A percentile compares a stretch with the other conserved stretches of the same genome.
These are phyloP conservation scores for Rugalucina vietnamica DNA, from an alignment of 2,888 invertebrate genomes.

Conservation along the genomic window DNA sequence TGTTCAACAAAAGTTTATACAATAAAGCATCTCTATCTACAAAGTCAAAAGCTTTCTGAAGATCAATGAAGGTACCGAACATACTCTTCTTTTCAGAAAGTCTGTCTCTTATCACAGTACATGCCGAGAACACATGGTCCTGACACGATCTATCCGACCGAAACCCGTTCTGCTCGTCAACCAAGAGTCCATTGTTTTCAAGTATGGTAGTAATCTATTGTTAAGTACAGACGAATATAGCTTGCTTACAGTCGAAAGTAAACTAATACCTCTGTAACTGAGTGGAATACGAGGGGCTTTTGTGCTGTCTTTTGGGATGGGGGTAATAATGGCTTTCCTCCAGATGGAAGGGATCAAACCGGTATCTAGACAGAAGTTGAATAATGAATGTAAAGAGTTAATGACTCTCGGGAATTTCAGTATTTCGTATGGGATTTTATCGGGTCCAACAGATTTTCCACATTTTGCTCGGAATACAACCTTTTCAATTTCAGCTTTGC, in stretches of 20 bases:
- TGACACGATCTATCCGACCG: background rate
- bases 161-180: constrained; percentile 14
- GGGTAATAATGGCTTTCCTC: background rate
- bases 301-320: background rate
- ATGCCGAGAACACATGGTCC: background rate
- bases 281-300: background rate
- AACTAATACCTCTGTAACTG: background rate
- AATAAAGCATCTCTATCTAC: constrained; percentile 19
- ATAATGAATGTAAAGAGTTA: background rate
- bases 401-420: background rate
- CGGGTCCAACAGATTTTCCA: background rate
- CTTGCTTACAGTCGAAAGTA: background rate
- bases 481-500: background rate
- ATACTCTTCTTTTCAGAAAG: constrained; percentile 14
- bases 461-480: background rate
- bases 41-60: constrained; percentile 32
- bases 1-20: constrained; percentile 22
- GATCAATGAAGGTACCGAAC: constrained; percentile 24
- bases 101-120: constrained; percentile 1
- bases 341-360: background rate
- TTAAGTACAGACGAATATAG: background rate
- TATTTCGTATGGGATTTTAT: background rate
- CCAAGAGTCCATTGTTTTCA: background rate
- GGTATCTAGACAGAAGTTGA: background rate
- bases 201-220: background rate